Conservation (phyloP, 2,797 vertebrate genomes). For the Zalophus californianus region DNA sequence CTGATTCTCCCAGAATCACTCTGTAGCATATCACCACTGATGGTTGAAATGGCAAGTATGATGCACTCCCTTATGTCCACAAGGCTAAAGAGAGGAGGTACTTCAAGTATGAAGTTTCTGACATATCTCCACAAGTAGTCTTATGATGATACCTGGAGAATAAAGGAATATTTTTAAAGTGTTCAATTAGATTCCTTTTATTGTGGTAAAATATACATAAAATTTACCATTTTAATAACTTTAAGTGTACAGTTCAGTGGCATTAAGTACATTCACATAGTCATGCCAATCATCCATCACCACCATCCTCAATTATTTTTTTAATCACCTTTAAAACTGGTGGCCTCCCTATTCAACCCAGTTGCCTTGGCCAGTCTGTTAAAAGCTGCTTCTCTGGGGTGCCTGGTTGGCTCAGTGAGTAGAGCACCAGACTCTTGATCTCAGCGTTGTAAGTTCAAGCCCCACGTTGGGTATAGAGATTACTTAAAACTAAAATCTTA, state of each 20-base stretch:
- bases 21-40: background rate
- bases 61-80: background rate
- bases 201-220: background rate
- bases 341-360: background rate
- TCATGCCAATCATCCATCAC: background rate
- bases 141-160: background rate
- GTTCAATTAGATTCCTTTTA: background rate
- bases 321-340: background rate
- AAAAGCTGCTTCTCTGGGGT: background rate
- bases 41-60: background rate
- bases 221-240: background rate
- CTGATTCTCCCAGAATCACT: background rate
- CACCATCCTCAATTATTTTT: background rate
- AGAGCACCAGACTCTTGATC: background rate
- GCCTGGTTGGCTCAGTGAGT: background rate
- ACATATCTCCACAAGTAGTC: background rate
- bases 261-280: background rate
- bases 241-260: background rate
- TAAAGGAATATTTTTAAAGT: constrained; percentile 14
- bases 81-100: background rate
- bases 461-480: background rate
- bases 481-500: background rate
- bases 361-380: background rate
- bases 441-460: background rate
- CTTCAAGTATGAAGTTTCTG: background rate